A percentile compares a stretch with the other conserved stretches of the same genome.
phyloP scores from a whole-genome alignment of 2,888 invertebrate genomes.

The Drosophila siamana region DNA sequence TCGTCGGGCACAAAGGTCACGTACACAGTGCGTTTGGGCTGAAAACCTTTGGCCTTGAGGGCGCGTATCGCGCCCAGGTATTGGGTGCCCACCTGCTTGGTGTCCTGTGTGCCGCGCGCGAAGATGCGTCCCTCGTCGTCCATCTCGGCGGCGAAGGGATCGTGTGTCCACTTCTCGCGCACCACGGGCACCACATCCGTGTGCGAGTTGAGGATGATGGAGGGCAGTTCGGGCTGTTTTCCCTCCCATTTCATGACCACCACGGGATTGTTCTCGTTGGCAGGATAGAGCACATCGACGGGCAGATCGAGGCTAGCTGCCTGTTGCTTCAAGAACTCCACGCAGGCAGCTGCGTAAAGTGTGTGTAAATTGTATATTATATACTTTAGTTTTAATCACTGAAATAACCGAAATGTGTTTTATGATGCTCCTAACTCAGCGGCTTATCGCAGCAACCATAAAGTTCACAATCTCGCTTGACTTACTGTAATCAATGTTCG shows the following conservation, averaged over 20 bases:
- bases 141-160: constrained; percentile 94
- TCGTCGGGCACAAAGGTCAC: constrained; percentile 91
- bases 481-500: constrained; percentile 94
- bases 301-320: constrained; percentile 87
- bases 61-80: constrained; percentile 91
- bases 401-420: constrained; percentile 88
- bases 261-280: constrained; percentile 89
- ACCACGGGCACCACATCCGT: constrained; percentile 97
- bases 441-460: constrained; percentile 9
- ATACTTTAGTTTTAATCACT: constrained; percentile 1
- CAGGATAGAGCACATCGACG: constrained; percentile 87
- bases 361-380: not conserved
- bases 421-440: not conserved
- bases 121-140: constrained; percentile 93
- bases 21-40: constrained; percentile 89
- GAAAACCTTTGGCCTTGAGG: constrained; percentile 87
- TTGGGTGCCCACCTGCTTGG: constrained; percentile 93
- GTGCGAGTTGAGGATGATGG: constrained; percentile 95
- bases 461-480: constrained; percentile 14
- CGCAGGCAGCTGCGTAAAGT: constrained; percentile 1
- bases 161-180: constrained; percentile 94
- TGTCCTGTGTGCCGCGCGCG: constrained; percentile 91
- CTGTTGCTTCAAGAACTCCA: constrained; percentile 18
- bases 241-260: constrained; percentile 93
- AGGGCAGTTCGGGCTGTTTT: constrained; percentile 88